Evolutionary conservation across 2,113 vertebrate genomes (phyloP), one percentile per base, ranked within the genome.

Genomic region (Forbesichthys agassizii): DNA sequence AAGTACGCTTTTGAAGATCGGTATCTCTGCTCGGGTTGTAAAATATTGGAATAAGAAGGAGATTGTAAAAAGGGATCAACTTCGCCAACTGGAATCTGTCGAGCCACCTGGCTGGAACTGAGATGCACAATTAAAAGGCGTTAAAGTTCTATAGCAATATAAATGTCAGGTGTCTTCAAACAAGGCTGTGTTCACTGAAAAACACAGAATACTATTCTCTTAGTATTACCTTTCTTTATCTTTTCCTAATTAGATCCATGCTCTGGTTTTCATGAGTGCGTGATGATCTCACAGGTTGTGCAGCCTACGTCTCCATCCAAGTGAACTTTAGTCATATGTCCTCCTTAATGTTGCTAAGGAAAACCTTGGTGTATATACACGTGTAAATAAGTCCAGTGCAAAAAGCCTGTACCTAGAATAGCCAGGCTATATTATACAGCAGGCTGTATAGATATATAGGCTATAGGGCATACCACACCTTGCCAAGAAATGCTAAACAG

Each of bases 61-160:
- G 36, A 74, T 60, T 5, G 36, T 46, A 78, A 85, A 70, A 69
- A 65, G 71, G 62, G 75, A 80, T 79, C 59, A 80, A 67, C 75
- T 87, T 71, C 74, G 74, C 77, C 67, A 78, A 83, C 71, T 63
- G 78, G 70, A 57, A 18, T 75, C 76, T 77, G 79, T 57, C 74
- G 79, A 82, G 79, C 81, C 74, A 74, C 61, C 9, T 68, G 55
- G 61, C 33, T 73, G 77, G 84, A 74, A 80, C 27, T 27, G 27
- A 85, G 83, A 86, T 87, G 83, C 77, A 71, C 74, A 71, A 68
- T 74, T 85, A 84, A 3, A 83, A 80, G 72, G 73, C 76, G 78
- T 53, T 65, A 46, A 68, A 77, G 72, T 51, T 74, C 58, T 81
- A 70, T 42, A 42, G 36, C 36, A 42, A 42, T 5, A 42, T 8